Conservation (phyloP, 2,797 vertebrate genomes). For the Gymnoscopelus braueri region DNA sequence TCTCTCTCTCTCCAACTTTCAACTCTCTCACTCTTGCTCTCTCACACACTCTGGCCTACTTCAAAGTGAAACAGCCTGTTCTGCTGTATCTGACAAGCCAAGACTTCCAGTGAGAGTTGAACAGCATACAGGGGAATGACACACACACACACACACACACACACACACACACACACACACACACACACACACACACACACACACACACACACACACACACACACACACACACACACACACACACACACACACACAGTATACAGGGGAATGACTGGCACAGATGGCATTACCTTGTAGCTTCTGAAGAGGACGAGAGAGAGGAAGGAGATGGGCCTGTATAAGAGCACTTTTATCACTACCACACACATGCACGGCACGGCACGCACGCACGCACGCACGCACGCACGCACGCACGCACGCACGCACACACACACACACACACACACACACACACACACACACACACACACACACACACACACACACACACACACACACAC, state of each 20-base stretch:
- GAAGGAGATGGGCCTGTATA: slow-evolving; percentile 20
- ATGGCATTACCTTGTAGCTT: slow-evolving; percentile 60
- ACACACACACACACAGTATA: background rate
- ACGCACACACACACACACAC: background rate
- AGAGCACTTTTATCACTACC: slow-evolving; percentile 53
- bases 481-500: no score
- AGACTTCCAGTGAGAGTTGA: slow-evolving; percentile 43
- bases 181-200: background rate
- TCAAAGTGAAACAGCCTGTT: slow-evolving; percentile 44
- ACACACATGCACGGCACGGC: slow-evolving; percentile 17
- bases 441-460: background rate
- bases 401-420: slow-evolving; percentile 8
- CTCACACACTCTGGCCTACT: slow-evolving; percentile 46
- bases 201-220: no score
- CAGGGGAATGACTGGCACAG: slow-evolving; percentile 62
- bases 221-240: background rate
- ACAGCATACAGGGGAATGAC: slow-evolving; percentile 40
- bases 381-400: slow-evolving; percentile 2
- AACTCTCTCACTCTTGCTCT: no score
- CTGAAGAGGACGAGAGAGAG: slow-evolving; percentile 43
- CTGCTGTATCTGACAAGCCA: slow-evolving; percentile 58
- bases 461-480: no score
- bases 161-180: background rate
- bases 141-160: no score
- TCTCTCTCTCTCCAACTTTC: no score